These are phyloP conservation scores for Sardina pilchardus DNA, from an alignment of 2,113 vertebrate genomes.

Conservation along the genomic window DNA sequence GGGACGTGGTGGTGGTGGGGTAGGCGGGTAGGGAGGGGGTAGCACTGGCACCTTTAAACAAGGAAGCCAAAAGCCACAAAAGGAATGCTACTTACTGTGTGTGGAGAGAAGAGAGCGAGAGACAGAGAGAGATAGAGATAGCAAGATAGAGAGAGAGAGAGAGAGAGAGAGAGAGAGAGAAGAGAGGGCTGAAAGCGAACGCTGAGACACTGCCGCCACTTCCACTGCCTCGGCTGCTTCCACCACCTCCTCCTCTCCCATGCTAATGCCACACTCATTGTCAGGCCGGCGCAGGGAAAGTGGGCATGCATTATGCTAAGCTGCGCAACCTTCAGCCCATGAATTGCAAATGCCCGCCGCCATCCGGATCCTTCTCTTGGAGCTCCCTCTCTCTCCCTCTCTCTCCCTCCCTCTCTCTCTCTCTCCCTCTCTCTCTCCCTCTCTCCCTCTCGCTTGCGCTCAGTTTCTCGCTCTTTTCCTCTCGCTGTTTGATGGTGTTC, in stretches of 20 bases:
- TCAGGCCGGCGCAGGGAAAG: conserved; percentile 35
- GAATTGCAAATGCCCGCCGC: conserved; percentile 31
- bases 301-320: conserved; percentile 48
- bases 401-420: not conserved
- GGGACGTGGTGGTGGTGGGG: not conserved
- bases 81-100: conserved; percentile 41
- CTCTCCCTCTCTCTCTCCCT: not conserved
- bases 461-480: not conserved
- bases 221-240: not conserved
- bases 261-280: conserved; percentile 36
- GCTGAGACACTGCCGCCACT: not conserved
- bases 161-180: not conserved
- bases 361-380: not conserved
- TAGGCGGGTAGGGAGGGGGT: not conserved
- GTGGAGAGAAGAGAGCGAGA: not conserved
- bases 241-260: conserved; percentile 13
- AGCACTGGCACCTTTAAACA: conserved; percentile 46
- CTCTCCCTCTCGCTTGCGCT: not conserved
- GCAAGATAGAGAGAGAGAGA: too few relatives aligned
- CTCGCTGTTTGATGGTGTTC: not conserved
- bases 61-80: conserved; percentile 39
- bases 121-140: not conserved
- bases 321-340: conserved; percentile 34
- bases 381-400: not conserved
- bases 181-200: conserved; percentile 19